A percentile compares a stretch with the other conserved stretches of the same genome.
Conservation (phyloP, 2,113 vertebrate genomes). For the Ophthalmotilapia sp. region DNA sequence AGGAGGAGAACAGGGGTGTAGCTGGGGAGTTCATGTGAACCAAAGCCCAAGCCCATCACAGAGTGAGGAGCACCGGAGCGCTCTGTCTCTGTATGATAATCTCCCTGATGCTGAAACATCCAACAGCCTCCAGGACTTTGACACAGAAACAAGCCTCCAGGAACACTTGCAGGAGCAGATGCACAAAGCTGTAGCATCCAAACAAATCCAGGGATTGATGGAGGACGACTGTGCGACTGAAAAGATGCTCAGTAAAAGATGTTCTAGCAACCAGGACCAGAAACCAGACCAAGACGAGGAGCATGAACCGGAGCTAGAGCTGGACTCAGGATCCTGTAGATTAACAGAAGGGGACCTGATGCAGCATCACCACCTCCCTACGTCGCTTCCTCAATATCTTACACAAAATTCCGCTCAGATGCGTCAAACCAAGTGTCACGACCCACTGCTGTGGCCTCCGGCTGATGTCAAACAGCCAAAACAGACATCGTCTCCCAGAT, state of each 20-base stretch:
- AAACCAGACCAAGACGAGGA: conserved; percentile 18
- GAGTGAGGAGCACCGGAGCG: conserved; percentile 53
- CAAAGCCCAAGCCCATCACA: conserved; percentile 33
- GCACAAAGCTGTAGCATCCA: not conserved
- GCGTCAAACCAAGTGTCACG: not conserved
- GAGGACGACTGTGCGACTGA: conserved; percentile 11
- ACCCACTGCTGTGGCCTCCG: not conserved
- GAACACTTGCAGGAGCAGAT: not conserved
- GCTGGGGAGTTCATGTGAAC: conserved; percentile 4
- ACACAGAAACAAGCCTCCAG: conserved; percentile 37
- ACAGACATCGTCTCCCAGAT: conserved; percentile 21
- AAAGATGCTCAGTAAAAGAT: conserved; percentile 26
- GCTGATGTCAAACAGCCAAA: not conserved
- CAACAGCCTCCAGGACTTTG: not conserved
- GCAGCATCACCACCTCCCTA: not conserved
- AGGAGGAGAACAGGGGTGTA: conserved; percentile 15
- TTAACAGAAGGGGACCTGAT: not conserved
- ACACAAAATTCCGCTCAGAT: not conserved
- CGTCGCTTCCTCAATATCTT: not conserved
- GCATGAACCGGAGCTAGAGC: conserved; percentile 15
- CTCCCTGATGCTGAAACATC: not conserved
- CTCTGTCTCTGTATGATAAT: conserved; percentile 61
- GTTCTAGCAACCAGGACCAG: conserved; percentile 8
- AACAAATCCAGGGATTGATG: not conserved
- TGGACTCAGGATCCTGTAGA: conserved; percentile 21